A percentile compares a stretch with the other conserved stretches of the same genome.
These are phyloP conservation scores for Ellobium chinense DNA, from an alignment of 2,888 invertebrate genomes.

Conservation along the genomic window DNA sequence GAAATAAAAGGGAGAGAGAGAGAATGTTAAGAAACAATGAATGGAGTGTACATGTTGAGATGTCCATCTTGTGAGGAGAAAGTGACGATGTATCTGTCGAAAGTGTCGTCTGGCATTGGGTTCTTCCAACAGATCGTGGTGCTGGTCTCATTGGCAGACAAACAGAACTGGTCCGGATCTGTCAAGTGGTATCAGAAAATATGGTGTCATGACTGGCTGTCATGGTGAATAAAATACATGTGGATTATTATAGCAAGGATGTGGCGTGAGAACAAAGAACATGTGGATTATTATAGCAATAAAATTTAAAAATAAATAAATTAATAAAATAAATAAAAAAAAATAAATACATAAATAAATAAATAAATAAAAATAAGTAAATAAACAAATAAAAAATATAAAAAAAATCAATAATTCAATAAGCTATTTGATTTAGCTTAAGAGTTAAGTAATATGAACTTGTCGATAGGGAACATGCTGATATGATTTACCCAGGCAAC, in stretches of 20 bases:
- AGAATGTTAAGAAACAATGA: too few relatives aligned
- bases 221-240: too few relatives aligned
- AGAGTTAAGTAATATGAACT: too few relatives aligned
- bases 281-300: neutral
- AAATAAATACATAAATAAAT: too few relatives aligned
- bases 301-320: neutral
- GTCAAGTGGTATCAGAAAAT: neutral
- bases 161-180: conserved; percentile 50
- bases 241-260: neutral
- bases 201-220: too few relatives aligned
- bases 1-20: too few relatives aligned
- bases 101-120: conserved; percentile 41
- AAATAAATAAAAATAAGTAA: too few relatives aligned
- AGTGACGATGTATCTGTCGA: conserved; percentile 13
- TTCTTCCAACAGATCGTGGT: conserved; percentile 54
- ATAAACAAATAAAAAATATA: too few relatives aligned
- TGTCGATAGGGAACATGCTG: too few relatives aligned
- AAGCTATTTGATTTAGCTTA: neutral
- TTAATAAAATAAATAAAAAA: neutral
- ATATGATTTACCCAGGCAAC: too few relatives aligned
- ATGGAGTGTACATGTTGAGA: too few relatives aligned
- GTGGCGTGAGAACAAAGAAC: neutral
- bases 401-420: neutral
- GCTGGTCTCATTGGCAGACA: conserved; percentile 25
- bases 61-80: neutral